A percentile compares a stretch with the other conserved stretches of the same genome.
These are phyloP conservation scores for Megaceryle maxima DNA, from an alignment of 2,113 vertebrate species.

Conservation along the genomic window DNA sequence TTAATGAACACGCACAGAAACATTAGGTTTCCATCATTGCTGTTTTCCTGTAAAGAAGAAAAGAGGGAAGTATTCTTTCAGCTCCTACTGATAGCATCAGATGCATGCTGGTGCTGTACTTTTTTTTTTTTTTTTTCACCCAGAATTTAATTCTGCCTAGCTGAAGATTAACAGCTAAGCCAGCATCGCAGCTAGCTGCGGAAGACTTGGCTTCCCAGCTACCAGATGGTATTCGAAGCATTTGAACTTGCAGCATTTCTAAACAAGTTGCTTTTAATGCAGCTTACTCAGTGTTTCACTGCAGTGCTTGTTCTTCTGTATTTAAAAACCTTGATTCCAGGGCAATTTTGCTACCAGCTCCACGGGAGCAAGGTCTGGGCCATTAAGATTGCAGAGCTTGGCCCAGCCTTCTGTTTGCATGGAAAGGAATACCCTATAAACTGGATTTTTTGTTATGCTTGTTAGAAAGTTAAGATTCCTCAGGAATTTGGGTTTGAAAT, in stretches of 20 bases:
- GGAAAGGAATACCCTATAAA: neutral
- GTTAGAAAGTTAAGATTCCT: neutral
- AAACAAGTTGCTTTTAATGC: conserved; percentile 24
- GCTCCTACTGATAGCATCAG: conserved; percentile 10
- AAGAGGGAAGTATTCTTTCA: conserved; percentile 25
- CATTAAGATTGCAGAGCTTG: fast-evolving
- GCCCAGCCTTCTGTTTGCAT: neutral
- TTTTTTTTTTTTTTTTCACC: neutral
- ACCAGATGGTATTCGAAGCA: conserved; percentile 44
- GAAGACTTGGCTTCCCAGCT: neutral
- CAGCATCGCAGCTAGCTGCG: neutral
- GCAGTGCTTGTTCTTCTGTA: neutral
- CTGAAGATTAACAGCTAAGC: conserved; percentile 38
- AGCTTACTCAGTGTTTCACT: neutral
- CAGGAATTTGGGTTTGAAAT: neutral
- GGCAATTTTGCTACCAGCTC: neutral
- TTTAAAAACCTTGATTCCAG: neutral
- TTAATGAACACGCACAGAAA: neutral
- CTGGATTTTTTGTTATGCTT: neutral
- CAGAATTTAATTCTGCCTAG: conserved; percentile 10
- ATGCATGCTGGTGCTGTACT: neutral
- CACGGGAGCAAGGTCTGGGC: neutral
- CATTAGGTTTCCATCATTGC: conserved; percentile 18
- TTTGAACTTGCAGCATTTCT: conserved; percentile 25
- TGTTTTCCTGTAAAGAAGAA: neutral